phyloP scores from a whole-genome alignment of 2,113 vertebrate species.

The Electrona antarctica region DNA sequence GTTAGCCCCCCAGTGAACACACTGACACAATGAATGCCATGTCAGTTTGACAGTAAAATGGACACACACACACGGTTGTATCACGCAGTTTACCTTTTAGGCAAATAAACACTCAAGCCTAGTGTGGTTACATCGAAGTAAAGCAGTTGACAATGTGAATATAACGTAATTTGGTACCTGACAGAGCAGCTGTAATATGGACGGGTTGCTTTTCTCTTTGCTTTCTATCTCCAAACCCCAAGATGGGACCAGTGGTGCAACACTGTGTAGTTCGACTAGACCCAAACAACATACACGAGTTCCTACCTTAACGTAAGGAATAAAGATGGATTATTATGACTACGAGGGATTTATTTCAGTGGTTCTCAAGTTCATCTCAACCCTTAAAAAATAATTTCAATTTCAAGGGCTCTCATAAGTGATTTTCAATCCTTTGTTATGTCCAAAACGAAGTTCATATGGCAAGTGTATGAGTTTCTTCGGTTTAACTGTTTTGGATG shows the following conservation, averaged over 20 bases:
- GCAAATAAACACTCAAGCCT: slow-evolving; percentile 2
- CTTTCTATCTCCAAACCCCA: slow-evolving; percentile 68
- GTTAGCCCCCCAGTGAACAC: no score
- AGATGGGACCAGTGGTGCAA: slow-evolving; percentile 80
- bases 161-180: slow-evolving; percentile 74
- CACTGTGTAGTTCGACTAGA: slow-evolving; percentile 56
- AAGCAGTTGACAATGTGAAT: slow-evolving; percentile 52
- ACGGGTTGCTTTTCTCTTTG: slow-evolving; percentile 74
- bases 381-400: no score
- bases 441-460: no score
- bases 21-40: slow-evolving; percentile 26
- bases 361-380: no score
- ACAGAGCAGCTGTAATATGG: slow-evolving; percentile 84
- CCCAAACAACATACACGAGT: slow-evolving; percentile 53
- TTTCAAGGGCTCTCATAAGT: no score
- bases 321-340: no score
- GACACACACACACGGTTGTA: slow-evolving; percentile 18
- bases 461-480: no score
- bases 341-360: no score
- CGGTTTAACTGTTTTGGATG: no score
- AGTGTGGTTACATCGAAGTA: slow-evolving; percentile 11
- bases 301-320: slow-evolving; percentile 44
- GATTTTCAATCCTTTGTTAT: no score
- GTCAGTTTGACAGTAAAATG: neutral
- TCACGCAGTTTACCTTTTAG: neutral